Percentiles rank a stretch among this genome's conserved stretches.
phyloP scores from a whole-genome alignment of 1,140 invertebrate genomes.

The Solen grandis region DNA sequence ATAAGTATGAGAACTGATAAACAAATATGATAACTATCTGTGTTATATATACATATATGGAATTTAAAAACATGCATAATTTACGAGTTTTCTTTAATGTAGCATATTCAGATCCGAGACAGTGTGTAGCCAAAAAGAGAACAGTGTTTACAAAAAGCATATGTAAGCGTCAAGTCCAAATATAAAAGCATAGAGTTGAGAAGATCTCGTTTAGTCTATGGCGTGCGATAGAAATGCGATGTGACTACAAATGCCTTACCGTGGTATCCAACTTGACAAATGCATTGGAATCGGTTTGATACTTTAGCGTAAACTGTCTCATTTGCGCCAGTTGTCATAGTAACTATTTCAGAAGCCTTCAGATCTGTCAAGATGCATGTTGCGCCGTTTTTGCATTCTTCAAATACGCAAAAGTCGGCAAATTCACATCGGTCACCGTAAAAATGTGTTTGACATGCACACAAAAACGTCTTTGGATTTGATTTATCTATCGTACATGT shows the following conservation, averaged over 20 bases:
- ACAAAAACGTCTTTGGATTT: conserved; percentile 4
- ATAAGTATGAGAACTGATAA: too few species aligned
- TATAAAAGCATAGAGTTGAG: too few species aligned
- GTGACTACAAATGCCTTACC: conserved; percentile 16
- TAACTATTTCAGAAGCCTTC: neutral
- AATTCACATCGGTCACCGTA: conserved; percentile 42
- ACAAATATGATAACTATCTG: too few species aligned
- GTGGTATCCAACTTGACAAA: conserved; percentile 25
- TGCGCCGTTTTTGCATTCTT: conserved; percentile 16
- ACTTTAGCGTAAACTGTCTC: conserved; percentile 9
- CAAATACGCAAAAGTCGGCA: conserved; percentile 27
- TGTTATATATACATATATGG: too few species aligned
- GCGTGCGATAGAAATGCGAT: neutral
- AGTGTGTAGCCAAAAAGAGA: too few species aligned
- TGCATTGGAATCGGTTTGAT: conserved; percentile 24
- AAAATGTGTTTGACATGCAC: conserved; percentile 17
- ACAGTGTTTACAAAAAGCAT: too few species aligned
- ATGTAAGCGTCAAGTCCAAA: too few species aligned
- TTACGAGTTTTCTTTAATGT: too few species aligned
- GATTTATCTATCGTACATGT: conserved; percentile 38
- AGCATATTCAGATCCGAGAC: too few species aligned
- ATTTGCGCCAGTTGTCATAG: neutral
- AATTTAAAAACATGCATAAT: too few species aligned
- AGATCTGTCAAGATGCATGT: neutral
- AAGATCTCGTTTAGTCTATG: too few species aligned